Base-by-base conservation (phyloP, 2,797 vertebrate genomes). In the Psittacula echo region DNA sequence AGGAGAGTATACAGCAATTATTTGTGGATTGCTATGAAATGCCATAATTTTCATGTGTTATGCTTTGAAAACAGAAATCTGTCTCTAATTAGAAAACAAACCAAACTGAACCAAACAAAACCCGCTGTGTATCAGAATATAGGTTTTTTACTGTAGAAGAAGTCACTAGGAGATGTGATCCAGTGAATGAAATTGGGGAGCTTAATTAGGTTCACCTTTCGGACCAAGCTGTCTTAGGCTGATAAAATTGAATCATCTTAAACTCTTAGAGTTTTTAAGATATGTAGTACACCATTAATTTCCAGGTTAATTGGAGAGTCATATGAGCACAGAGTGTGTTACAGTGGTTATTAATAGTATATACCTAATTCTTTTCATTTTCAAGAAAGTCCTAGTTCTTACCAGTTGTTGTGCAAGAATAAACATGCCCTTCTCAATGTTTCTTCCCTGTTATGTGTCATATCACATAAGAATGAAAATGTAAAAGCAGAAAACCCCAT, bases 121-220 rank as follows among this genome's bases (percentile, higher is more conserved):
- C 2, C 3, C 10, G 39, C 67, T 94, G 18, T 2, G 2, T 60
- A 73, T 77, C 23, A 87, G n/a, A 72, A 23, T 74, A 77, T 71
- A 53, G 48, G 64, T 83, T 93, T 39, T 39, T 94, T 90, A 66
- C 41, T 67, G n/a, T 70, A 70, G 50, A 64, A 87, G 45, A 70
- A 83, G 58, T 89, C 15, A 18, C 91, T 90, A 85, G n/a, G 80
- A 88, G 58, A 29, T 91, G 78, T 67, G 53, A 94, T 88, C 58
- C 53, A n/a, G 22, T 87, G 70, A 72, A 34, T 91, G 65, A 72
- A 80, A 51, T 1, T 68, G 44, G 15, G 53, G 18, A 74, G 21
- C 32, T 71, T 75, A 87, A 67, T 73, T 83, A 22, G n/a, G n/a
- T 91, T 60, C 85, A 7, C 41, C 70, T 71, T 89, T 88, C 71